Evolutionary conservation across 1,140 invertebrate species (phyloP), one percentile per base, ranked within the genome.

Genomic region (Vanessa tameamea): DNA sequence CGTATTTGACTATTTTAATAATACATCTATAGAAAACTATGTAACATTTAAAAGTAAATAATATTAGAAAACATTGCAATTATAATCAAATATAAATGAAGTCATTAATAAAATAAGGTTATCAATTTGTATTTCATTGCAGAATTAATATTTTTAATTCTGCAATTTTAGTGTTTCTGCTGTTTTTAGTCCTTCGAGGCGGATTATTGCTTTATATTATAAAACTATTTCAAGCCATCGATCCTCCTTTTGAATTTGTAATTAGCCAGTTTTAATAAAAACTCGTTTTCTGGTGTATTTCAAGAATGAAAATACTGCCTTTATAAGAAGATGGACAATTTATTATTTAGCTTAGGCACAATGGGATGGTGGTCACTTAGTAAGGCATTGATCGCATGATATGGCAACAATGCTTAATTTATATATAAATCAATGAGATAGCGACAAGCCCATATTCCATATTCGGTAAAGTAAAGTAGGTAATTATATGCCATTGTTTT

Each of bases 391-490:
- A 63, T 61, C 57, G 43, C 70, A 78, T 75, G 71, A 73, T 63
- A 79, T 80, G 78, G 78, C 70, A 66, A 75, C 75, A 71, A 64
- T 77, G 59, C 63, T 59, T 59, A 80, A 89, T 87, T 87, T 86
- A 87, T 87, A 79, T 67, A 78, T 80, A 82, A 82, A 86, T 89
- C 82, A 87, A 76, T 76, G 82, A 70, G 74, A 87, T 85, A 69
- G 81, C 86, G 80, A 85, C 83, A 82, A 73, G 72, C 64, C 9
- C 66, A 69, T 66, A 65, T 72, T 61, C 84, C 82, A 78, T 81
- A 77, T 85, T 84, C n/a, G 83, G 84, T 55, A 15, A 43, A 64
- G 64, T 73, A 63, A 75, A 78, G 82, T 59, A 66, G 61, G 61
- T 81, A 86, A 86, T 85, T 87, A 85, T 80, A 74, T 78, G 47